A percentile compares a stretch with the other conserved stretches of the same genome.
phyloP scores from a whole-genome alignment of 2,113 vertebrate species.

The Bungarus multicinctus region DNA sequence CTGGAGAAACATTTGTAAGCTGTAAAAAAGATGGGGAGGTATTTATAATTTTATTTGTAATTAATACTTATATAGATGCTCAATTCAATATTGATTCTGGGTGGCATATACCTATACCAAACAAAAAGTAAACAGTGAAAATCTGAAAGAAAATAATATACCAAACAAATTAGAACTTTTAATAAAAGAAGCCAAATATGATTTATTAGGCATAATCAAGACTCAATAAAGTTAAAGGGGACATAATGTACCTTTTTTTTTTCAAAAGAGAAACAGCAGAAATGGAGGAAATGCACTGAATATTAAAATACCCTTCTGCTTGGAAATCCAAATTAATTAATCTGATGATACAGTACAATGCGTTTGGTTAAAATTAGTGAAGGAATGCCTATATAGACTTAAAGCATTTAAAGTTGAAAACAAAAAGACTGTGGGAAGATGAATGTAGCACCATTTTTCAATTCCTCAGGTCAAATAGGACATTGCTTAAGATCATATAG shows the following conservation, averaged over 20 bases:
- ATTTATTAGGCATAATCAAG: neutral
- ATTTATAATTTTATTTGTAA: neutral
- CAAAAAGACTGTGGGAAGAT: neutral
- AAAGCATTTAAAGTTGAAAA: neutral
- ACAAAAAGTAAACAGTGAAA: neutral
- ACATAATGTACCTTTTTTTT: neutral
- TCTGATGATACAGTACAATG: neutral
- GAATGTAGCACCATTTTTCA: neutral
- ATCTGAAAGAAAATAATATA: neutral
- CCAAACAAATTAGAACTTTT: neutral
- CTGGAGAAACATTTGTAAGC: neutral
- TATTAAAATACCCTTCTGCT: neutral
- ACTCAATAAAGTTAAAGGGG: neutral
- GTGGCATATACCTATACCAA: neutral
- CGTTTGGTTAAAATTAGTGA: neutral
- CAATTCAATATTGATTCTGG: neutral
- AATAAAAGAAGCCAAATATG: neutral
- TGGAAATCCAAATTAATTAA: neutral
- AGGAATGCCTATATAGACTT: neutral
- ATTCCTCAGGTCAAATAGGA: neutral
- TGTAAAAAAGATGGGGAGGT: neutral
- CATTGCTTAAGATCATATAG: neutral
- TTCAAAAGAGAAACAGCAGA: neutral
- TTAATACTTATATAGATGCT: neutral
- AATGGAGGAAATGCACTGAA: neutral